Base-by-base conservation (phyloP, 1,140 invertebrate species). In the Halyomorpha halys region DNA sequence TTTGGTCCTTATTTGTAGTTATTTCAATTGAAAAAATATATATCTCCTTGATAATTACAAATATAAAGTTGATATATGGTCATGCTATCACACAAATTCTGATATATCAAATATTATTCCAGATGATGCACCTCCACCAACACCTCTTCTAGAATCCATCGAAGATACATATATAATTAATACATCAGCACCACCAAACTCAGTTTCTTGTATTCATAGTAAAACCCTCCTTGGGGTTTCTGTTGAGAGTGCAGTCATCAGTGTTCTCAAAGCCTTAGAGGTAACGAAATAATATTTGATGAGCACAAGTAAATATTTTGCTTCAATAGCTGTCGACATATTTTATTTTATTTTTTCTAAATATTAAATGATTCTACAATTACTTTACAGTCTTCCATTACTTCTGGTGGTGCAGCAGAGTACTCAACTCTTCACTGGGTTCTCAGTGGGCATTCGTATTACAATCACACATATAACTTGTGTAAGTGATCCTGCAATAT, bases 151-250 rank as follows among this genome's bases (percentile, higher is more conserved):
- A 39, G 72, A 73, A 54, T 71, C 70, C 59, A 65, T 69, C 18
- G 79, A 80, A 69, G 78, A 80, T 62, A 71, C 72, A n/a, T 80
- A 78, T 70, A 80, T 80, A 34, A 72, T 73, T 13, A 69, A 73
- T 67, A 80, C 79, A 6, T 80, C 78, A 1, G 70, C 78, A 9
- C 72, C 78, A 18, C 77, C 78, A 0, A 71, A 70, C 30, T 66
- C 70, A 5, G 74, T 79, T 3, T 64, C 72, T 14, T 72, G 69
- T 25, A 34, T 62, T n/a, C 61, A 69, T 16, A 69, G 68, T 14
- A 69, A 70, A 45, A 67, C 60, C 16, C 69, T 78, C 18, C 70
- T 76, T 44, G 77, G 76, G 2, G 73, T 78, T 53, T 79, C 78
- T n/a, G 74, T 80, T 0, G 79, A 80, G 70, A 75, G 73, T 21